A percentile compares a stretch with the other conserved stretches of the same genome.
Conservation (phyloP, 2,797 vertebrate species). For the Periparus ater region DNA sequence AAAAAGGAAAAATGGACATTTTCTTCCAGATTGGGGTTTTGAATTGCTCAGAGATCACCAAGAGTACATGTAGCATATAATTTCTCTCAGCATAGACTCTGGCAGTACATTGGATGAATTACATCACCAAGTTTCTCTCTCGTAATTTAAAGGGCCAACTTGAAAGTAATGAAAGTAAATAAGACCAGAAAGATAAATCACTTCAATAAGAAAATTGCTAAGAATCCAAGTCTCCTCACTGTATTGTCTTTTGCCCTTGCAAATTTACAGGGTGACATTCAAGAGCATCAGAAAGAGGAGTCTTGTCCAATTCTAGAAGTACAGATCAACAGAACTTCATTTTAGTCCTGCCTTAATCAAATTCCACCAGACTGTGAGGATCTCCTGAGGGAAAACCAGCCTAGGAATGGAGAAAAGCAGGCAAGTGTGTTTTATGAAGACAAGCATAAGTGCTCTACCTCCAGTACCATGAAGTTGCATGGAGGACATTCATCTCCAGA, state of each 20-base stretch:
- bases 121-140: background rate
- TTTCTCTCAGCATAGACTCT: background rate
- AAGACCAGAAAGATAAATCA: background rate
- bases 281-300: background rate
- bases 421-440: background rate
- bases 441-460: background rate
- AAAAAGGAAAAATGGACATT: background rate
- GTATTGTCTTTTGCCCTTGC: background rate
- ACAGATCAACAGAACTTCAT: background rate
- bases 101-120: background rate
- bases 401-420: background rate
- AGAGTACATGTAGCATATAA: background rate
- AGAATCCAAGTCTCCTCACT: background rate
- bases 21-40: background rate
- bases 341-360: background rate
- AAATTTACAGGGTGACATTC: background rate
- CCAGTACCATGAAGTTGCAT: rapidly evolving
- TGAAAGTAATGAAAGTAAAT: background rate
- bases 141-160: background rate
- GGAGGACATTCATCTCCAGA: background rate
- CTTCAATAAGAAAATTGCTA: background rate
- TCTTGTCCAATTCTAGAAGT: background rate
- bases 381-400: background rate
- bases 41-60: background rate
- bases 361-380: background rate